A percentile compares a stretch with the other conserved stretches of the same genome.
phyloP scores from a whole-genome alignment of 2,797 vertebrate genomes.

The Leuciscus waleckii region DNA sequence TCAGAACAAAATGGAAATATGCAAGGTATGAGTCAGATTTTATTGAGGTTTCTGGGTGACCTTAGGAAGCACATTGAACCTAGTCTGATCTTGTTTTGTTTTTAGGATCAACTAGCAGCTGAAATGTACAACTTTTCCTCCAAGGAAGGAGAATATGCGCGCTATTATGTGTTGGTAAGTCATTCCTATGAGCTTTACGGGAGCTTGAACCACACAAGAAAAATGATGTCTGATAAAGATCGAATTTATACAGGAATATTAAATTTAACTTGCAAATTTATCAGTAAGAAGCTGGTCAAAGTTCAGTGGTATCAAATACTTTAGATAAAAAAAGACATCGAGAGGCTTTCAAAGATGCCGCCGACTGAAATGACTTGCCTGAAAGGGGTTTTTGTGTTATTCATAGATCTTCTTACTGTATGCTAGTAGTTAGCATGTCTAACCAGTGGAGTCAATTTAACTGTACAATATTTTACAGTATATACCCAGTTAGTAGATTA shows the following conservation, averaged over 20 bases:
- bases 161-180: slow-evolving; percentile 90
- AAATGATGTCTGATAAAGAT: neutral
- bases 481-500: neutral
- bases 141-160: slow-evolving; percentile 93
- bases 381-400: neutral
- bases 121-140: slow-evolving; percentile 96
- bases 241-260: neutral
- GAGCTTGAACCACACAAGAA: neutral
- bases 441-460: neutral
- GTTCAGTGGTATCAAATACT: neutral
- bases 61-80: neutral
- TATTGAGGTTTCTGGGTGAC: slow-evolving; percentile 14
- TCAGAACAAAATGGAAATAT: slow-evolving; percentile 96
- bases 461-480: neutral
- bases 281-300: neutral
- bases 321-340: neutral
- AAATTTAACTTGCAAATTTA: neutral
- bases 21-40: slow-evolving; percentile 83
- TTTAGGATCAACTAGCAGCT: slow-evolving; percentile 94
- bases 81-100: slow-evolving; percentile 14
- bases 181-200: neutral
- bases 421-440: neutral
- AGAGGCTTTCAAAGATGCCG: neutral
- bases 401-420: neutral
- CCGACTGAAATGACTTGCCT: neutral